phyloP scores from a whole-genome alignment of 2,113 vertebrate genomes.

The Neogobius melanostomus region DNA sequence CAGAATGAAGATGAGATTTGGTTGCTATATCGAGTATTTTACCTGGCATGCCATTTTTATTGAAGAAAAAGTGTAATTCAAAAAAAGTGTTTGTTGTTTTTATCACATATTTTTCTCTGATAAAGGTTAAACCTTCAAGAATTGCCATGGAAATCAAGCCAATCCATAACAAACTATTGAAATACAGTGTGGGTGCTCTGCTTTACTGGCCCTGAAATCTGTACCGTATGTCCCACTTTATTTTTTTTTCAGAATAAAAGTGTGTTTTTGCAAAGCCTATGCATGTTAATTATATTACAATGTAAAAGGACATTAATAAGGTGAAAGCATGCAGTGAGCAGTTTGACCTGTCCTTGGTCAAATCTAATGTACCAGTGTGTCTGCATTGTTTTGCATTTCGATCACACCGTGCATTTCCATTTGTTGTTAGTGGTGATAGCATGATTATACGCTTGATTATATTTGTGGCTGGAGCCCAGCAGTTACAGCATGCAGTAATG shows the following conservation, averaged over 20 bases:
- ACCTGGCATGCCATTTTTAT: too few relatives aligned
- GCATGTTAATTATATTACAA: too few relatives aligned
- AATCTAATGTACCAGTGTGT: background rate
- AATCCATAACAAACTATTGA: background rate
- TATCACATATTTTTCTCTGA: background rate
- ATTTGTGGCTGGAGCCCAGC: constrained; percentile 26
- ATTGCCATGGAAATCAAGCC: background rate
- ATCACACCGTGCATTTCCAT: constrained; percentile 33
- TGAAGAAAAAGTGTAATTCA: too few relatives aligned
- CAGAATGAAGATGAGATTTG: too few relatives aligned
- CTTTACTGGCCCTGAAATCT: background rate
- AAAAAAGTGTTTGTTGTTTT: too few relatives aligned
- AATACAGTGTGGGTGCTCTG: background rate
- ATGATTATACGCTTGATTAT: constrained; percentile 55
- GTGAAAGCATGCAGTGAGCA: background rate
- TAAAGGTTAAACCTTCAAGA: background rate
- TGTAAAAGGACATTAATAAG: background rate
- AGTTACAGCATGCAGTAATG: constrained; percentile 43
- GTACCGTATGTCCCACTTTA: background rate
- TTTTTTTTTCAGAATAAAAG: background rate
- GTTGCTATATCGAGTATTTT: too few relatives aligned
- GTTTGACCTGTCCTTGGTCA: background rate
- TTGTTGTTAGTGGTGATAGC: constrained; percentile 32
- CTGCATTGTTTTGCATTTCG: constrained; percentile 31
- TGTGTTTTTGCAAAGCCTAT: background rate